These are phyloP conservation scores for Aselliscus stoliczkanus DNA, from an alignment of 2,797 vertebrate species.

Conservation along the genomic window DNA sequence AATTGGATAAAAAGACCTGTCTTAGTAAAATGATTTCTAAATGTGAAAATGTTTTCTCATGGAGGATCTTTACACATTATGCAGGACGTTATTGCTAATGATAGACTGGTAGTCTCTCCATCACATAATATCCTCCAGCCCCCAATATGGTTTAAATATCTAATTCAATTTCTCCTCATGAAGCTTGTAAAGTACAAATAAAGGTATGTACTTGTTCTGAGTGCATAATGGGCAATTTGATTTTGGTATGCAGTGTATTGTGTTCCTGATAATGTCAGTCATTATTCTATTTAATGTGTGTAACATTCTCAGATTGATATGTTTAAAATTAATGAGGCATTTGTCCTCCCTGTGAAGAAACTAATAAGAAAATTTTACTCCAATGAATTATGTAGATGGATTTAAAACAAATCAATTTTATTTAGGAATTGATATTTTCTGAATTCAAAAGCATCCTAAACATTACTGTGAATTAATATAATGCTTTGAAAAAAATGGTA, in stretches of 20 bases:
- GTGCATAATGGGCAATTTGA: constrained; percentile 69
- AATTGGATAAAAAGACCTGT: neutral
- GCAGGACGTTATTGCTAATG: neutral
- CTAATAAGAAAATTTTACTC: constrained; percentile 70
- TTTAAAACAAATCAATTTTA: constrained; percentile 75
- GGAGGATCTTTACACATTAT: neutral
- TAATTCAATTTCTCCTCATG: constrained; percentile 47
- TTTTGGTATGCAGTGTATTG: constrained; percentile 72
- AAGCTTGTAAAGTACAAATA: constrained; percentile 62
- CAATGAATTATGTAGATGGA: constrained; percentile 71
- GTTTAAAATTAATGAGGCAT: constrained; percentile 84
- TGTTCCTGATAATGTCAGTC: constrained; percentile 78
- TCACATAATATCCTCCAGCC: neutral
- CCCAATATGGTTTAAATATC: neutral
- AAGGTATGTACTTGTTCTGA: constrained; percentile 56
- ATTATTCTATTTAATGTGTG: constrained; percentile 80
- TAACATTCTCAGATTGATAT: constrained; percentile 75
- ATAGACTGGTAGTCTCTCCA: neutral
- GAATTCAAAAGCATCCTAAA: constrained; percentile 27
- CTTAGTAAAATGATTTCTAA: constrained; percentile 1
- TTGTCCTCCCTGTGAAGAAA: constrained; percentile 76
- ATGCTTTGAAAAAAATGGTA: constrained; percentile 44
- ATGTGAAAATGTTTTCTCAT: neutral
- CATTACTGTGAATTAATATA: constrained; percentile 34
- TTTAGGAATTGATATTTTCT: constrained; percentile 67